A percentile compares a stretch with the other conserved stretches of the same genome.
Evolutionary conservation across 2,888 invertebrate genomes (phyloP).

Genomic region (Cryptus viduatorius): DNA sequence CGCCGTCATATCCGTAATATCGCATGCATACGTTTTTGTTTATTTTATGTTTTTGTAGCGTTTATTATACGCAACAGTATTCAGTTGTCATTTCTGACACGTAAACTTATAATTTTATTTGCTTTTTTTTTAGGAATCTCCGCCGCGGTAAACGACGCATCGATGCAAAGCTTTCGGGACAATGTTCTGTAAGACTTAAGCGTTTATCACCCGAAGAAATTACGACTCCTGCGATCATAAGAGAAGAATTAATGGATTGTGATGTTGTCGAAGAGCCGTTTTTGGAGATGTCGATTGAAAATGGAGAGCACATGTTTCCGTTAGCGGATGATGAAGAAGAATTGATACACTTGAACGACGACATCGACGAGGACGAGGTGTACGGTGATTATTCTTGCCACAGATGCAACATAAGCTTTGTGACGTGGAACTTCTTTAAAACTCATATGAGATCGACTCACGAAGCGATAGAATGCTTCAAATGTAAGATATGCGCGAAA

Average conservation of each 20-base stretch:
- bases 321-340: slow-evolving; percentile 26
- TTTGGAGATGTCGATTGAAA: slow-evolving; percentile 36
- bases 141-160: neutral
- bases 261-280: slow-evolving; percentile 17
- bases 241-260: neutral
- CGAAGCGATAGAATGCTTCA: slow-evolving; percentile 71
- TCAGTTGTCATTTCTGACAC: neutral
- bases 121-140: slow-evolving; percentile 34
- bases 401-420: slow-evolving; percentile 65
- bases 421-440: slow-evolving; percentile 57
- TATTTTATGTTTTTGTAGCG: neutral
- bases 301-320: neutral
- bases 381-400: slow-evolving; percentile 69
- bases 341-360: slow-evolving; percentile 59
- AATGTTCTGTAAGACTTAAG: slow-evolving; percentile 4
- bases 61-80: neutral
- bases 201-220: neutral
- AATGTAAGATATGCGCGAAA: slow-evolving; percentile 76
- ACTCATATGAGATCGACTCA: slow-evolving; percentile 61
- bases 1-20: neutral
- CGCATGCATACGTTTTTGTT: neutral
- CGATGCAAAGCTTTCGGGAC: neutral
- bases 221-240: neutral
- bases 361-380: slow-evolving; percentile 66
- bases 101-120: slow-evolving; percentile 22